Percentiles rank a stretch among this genome's conserved stretches.
phyloP scores from a whole-genome alignment of 2,113 vertebrate species.

The Oncorhynchus kisutch region DNA sequence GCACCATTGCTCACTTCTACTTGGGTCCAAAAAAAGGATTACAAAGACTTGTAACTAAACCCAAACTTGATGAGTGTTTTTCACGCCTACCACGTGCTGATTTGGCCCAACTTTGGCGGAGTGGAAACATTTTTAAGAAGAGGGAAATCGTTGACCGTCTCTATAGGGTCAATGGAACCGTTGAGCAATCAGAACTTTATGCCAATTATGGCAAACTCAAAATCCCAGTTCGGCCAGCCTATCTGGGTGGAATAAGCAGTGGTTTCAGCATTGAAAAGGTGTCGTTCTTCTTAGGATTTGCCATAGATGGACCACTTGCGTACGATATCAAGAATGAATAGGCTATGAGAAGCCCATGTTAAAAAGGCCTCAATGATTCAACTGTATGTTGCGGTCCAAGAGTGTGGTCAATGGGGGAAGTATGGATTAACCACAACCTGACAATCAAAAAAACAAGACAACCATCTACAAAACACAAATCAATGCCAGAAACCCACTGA shows the following conservation, averaged over 20 bases:
- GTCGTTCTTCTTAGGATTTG: slow-evolving; percentile 64
- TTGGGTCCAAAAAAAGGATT: slow-evolving; percentile 39
- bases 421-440: too few species aligned
- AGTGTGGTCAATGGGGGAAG: too few species aligned
- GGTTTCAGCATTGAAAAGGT: slow-evolving; percentile 62
- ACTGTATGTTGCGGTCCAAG: too few species aligned
- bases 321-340: slow-evolving; percentile 55
- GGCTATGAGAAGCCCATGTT: too few species aligned
- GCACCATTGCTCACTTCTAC: slow-evolving; percentile 39
- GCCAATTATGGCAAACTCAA: slow-evolving; percentile 44
- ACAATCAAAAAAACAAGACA: too few species aligned
- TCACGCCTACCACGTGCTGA: neutral
- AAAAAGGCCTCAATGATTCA: too few species aligned
- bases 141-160: slow-evolving; percentile 34
- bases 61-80: slow-evolving; percentile 38
- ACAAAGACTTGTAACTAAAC: slow-evolving; percentile 49
- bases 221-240: slow-evolving; percentile 52
- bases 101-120: slow-evolving; percentile 49
- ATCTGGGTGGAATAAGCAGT: slow-evolving; percentile 34
- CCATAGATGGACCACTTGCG: slow-evolving; percentile 58
- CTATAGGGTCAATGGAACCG: slow-evolving; percentile 40
- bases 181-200: slow-evolving; percentile 38
- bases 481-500: neutral
- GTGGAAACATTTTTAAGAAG: slow-evolving; percentile 56
- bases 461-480: too few species aligned